Conservation (phyloP, 2,888 invertebrate species). For the Meiosimyza platycephala region DNA sequence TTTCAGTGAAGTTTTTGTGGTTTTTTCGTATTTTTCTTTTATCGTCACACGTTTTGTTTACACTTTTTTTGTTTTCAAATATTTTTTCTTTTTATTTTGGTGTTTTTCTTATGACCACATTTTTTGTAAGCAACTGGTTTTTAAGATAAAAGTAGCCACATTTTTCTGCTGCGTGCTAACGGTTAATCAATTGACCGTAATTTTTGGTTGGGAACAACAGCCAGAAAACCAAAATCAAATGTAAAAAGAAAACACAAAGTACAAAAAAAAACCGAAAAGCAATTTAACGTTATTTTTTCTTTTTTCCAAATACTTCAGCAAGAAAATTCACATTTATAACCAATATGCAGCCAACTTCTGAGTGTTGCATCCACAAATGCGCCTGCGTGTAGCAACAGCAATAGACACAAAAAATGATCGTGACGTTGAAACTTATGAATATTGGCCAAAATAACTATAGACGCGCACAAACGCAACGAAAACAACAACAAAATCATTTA, state of each 20-base stretch:
- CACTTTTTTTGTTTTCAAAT: neutral
- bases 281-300: neutral
- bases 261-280: neutral
- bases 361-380: slow-evolving; percentile 37
- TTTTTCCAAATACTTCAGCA: neutral
- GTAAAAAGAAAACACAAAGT: neutral
- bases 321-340: neutral
- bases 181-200: too few species aligned
- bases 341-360: slow-evolving; percentile 32
- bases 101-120: too few species aligned
- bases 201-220: too few species aligned
- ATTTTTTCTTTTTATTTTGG: neutral
- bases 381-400: slow-evolving; percentile 36
- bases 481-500: slow-evolving; percentile 17
- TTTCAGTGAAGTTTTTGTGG: neutral
- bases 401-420: slow-evolving; percentile 30
- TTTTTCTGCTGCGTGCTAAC: too few species aligned
- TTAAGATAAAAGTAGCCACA: too few species aligned
- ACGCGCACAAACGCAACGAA: slow-evolving; percentile 35
- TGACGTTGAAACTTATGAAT: slow-evolving; percentile 35
- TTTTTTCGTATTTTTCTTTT: neutral
- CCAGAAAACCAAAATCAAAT: neutral
- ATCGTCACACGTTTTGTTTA: neutral
- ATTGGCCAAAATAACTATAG: slow-evolving; percentile 39
- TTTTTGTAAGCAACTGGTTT: too few species aligned